Percentiles rank a stretch among this genome's conserved stretches.
Conservation (phyloP, 2,113 vertebrate species). For the Stegostoma tigrinum region DNA sequence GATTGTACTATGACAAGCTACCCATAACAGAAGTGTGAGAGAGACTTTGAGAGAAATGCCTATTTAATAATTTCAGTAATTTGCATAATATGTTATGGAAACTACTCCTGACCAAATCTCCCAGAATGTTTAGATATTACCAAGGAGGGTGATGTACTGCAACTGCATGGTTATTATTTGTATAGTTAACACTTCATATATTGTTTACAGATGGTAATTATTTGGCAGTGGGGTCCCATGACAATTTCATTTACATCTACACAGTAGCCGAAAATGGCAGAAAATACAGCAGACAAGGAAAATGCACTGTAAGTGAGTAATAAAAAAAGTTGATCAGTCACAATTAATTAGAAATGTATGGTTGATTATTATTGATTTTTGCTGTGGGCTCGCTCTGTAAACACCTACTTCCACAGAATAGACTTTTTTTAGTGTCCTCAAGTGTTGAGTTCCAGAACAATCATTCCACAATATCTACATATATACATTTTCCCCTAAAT, state of each 20-base stretch:
- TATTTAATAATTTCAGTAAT: not conserved
- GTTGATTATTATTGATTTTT: not conserved
- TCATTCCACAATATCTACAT: not conserved
- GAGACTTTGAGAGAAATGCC: not conserved
- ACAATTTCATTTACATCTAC: conserved; percentile 98
- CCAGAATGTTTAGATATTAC: no score
- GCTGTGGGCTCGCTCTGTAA: not conserved
- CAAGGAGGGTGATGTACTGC: not conserved
- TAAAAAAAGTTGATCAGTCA: conserved; percentile 17
- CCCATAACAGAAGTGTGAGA: not conserved
- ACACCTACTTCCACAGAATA: not conserved
- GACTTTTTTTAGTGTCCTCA: not conserved
- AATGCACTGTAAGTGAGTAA: conserved; percentile 79
- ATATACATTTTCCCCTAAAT: not conserved
- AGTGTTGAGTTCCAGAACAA: not conserved
- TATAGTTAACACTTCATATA: not conserved
- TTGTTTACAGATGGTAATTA: conserved; percentile 74
- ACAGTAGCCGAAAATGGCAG: conserved; percentile 83
- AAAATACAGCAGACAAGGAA: conserved; percentile 89
- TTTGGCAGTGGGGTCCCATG: conserved; percentile 93
- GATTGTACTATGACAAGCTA: not conserved
- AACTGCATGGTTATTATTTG: not conserved
- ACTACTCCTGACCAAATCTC: not conserved
- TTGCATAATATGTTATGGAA: not conserved
- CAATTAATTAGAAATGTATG: conserved; percentile 31